These are phyloP conservation scores for Danio kyathit DNA, from an alignment of 2,797 vertebrate genomes.

Conservation along the genomic window DNA sequence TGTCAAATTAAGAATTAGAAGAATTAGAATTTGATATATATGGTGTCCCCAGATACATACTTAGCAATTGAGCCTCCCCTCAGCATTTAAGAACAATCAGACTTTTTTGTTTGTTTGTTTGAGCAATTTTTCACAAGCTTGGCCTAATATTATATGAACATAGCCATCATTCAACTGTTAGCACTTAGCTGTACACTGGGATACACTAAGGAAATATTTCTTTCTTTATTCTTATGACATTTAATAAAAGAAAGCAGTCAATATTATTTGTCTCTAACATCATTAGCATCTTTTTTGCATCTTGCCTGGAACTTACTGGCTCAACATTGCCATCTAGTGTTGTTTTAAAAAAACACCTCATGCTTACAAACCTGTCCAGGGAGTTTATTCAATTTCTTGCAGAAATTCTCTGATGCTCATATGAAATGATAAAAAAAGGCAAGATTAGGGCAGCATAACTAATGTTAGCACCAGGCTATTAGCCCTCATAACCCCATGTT, in stretches of 20 bases:
- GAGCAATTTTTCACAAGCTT: too few relatives aligned
- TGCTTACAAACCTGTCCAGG: not conserved
- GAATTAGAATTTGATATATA: too few relatives aligned
- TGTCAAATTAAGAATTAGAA: too few relatives aligned
- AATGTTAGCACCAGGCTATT: not conserved
- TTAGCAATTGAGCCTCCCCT: too few relatives aligned
- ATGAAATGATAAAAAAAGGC: slow-evolving; percentile 1
- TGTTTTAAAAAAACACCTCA: not conserved
- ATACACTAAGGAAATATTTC: not conserved
- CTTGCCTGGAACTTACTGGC: slow-evolving; percentile 29
- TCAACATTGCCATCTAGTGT: slow-evolving; percentile 75
- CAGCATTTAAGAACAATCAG: too few relatives aligned
- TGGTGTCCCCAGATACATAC: too few relatives aligned
- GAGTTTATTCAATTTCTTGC: not conserved
- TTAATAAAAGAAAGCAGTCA: not conserved
- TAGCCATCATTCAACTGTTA: not conserved
- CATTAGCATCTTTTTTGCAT: not conserved
- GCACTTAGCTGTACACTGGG: not conserved
- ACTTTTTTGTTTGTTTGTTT: too few relatives aligned
- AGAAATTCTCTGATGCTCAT: not conserved
- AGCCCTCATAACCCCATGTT: slow-evolving; percentile 21
- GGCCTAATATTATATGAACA: not conserved
- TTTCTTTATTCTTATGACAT: not conserved
- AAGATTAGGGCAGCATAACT: slow-evolving; percentile 16
- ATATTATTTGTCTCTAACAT: not conserved